Evolutionary conservation across 2,888 invertebrate genomes (phyloP), one percentile per base, ranked within the genome.

Genomic region (Blastobasis adustella): DNA sequence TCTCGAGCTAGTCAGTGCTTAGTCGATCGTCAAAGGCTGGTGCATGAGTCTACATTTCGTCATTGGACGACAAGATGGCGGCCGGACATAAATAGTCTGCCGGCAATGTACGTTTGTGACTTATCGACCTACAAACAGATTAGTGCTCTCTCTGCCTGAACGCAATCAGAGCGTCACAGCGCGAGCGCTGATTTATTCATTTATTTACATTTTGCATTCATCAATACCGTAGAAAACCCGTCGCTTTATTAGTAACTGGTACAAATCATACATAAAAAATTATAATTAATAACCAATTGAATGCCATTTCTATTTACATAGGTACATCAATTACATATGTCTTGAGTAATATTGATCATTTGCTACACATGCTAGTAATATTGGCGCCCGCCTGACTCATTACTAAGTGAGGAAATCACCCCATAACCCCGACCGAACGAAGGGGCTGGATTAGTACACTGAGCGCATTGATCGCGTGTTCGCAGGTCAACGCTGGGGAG

Each of bases 401-500:
- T 23, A 23, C 23, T 23, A 23, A 23, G 23, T 23, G 23, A 23
- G 23, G 23, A 23, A 23, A 23, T 23, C 23, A 23, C 23, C 23
- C 23, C 23, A 23, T 23, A 23, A 23, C 23, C 41, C 41, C n/a
- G n/a, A 41, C 7, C 41, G 4, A 41, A n/a, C n/a, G 4, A n/a
- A n/a, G 41, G 8, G n/a, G 23, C 10, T 45, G 45, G 45, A 8
- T 36, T 10, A 36, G 78, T 77, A 74, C 74, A 82, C 74, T 80
- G 75, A 80, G 79, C 76, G 76, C 76, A 79, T 77, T 82, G 78
- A 82, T 84, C 76, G 81, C 81, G 77, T 85, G 79, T 82, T 85
- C 78, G 73, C 85, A 88, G 87, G 87, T 88, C 79, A 86, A 74
- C 80, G 42, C 84, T 71, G 83, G 84, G 79, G 86, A 80, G 81